Evolutionary conservation across 2,113 vertebrate species (phyloP).

Genomic region (Hystrix cristata): DNA sequence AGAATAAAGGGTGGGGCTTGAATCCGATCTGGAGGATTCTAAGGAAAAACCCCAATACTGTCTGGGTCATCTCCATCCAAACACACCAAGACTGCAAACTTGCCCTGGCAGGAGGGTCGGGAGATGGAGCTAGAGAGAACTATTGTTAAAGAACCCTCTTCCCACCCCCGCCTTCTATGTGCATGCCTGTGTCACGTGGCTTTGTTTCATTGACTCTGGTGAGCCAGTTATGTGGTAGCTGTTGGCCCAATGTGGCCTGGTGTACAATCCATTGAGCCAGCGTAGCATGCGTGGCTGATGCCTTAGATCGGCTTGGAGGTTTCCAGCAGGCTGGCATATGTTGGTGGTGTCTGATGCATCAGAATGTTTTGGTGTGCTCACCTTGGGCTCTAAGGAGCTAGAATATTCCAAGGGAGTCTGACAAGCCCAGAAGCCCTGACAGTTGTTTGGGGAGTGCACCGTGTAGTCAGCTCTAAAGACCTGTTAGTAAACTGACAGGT

Average conservation of each 20-base stretch:
- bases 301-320: conserved; percentile 20
- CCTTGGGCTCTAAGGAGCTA: conserved; percentile 34
- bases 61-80: conserved; percentile 58
- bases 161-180: conserved; percentile 66
- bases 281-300: not conserved
- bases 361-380: conserved; percentile 19
- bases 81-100: conserved; percentile 46
- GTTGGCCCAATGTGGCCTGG: conserved; percentile 39
- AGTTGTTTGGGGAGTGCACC: not conserved
- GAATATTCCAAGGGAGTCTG: not conserved
- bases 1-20: conserved; percentile 56
- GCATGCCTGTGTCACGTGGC: conserved; percentile 82
- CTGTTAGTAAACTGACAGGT: not conserved
- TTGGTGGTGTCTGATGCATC: not conserved
- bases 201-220: conserved; percentile 76
- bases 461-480: conserved; percentile 43
- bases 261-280: conserved; percentile 36
- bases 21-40: conserved; percentile 51
- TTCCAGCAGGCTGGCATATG: conserved; percentile 5
- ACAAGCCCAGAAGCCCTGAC: conserved; percentile 29
- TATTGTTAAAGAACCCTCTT: conserved; percentile 21
- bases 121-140: conserved; percentile 28
- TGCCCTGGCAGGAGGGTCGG: conserved; percentile 3
- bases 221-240: conserved; percentile 58
- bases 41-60: not conserved